phyloP scores from a whole-genome alignment of 1,140 invertebrate genomes.

The Platorchestia sp. region DNA sequence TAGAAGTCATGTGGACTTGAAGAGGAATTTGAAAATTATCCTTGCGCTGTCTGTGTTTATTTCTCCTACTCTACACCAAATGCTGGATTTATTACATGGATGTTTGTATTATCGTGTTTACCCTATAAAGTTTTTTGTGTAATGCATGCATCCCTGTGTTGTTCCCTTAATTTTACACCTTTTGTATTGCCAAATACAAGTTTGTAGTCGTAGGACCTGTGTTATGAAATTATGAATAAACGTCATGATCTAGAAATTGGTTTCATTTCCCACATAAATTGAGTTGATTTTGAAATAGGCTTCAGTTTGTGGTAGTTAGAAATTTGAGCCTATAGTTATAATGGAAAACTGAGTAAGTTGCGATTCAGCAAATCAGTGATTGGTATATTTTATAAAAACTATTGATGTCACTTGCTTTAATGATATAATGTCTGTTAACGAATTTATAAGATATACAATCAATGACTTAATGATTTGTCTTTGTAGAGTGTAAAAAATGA shows the following conservation, averaged over 20 bases:
- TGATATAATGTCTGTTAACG: too few relatives aligned
- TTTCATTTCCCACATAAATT: neutral
- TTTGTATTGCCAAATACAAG: neutral
- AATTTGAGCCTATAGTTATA: too few relatives aligned
- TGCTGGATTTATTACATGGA: neutral
- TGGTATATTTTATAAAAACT: too few relatives aligned
- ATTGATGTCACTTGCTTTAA: too few relatives aligned
- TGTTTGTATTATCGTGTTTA: neutral
- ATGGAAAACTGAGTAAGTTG: too few relatives aligned
- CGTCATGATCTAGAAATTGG: neutral
- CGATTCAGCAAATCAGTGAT: too few relatives aligned
- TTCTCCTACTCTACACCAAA: neutral
- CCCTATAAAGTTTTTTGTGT: neutral
- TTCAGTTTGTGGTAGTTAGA: too few relatives aligned
- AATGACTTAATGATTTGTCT: too few relatives aligned
- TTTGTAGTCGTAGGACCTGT: neutral
- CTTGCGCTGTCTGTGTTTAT: neutral
- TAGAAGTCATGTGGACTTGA: neutral
- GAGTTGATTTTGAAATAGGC: too few relatives aligned
- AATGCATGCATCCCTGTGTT: neutral
- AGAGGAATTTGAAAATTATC: neutral
- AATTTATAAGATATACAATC: too few relatives aligned
- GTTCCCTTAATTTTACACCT: neutral
- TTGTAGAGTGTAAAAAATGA: too few relatives aligned
- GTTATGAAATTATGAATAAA: neutral